phyloP scores from a whole-genome alignment of 2,888 invertebrate genomes.

The Caenorhabditis sp. region DNA sequence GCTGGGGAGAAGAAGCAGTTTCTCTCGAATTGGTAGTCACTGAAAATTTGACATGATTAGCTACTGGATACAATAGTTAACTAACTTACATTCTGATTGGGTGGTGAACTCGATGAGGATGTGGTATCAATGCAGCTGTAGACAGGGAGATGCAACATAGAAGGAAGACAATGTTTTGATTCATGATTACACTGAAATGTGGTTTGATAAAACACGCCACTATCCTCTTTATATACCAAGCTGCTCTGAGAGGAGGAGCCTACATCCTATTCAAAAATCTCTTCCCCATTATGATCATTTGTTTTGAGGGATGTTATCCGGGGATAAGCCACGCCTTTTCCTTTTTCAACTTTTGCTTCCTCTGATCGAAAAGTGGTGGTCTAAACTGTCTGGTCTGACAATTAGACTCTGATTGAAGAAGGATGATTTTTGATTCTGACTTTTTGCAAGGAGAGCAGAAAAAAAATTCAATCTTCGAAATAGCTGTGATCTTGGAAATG shows the following conservation, averaged over 20 bases:
- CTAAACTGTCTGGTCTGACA: constrained; percentile 19
- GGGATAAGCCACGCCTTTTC: constrained; percentile 46
- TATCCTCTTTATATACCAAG: constrained; percentile 1
- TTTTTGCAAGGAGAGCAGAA: background rate
- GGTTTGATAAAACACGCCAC: background rate
- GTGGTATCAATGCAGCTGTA: constrained; percentile 42
- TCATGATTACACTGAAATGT: constrained; percentile 16
- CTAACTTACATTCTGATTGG: constrained; percentile 46
- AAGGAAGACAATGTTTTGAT: constrained; percentile 3
- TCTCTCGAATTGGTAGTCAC: constrained; percentile 43
- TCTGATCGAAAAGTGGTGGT: constrained; percentile 7
- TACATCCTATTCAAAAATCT: constrained; percentile 1
- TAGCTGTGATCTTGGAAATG: background rate
- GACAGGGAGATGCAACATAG: constrained; percentile 9
- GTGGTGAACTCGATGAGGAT: constrained; percentile 40
- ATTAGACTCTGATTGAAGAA: background rate
- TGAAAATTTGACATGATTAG: no score
- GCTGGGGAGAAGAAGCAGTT: constrained; percentile 68
- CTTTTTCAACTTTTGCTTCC: constrained; percentile 2
- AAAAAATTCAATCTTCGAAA: background rate
- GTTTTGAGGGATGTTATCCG: constrained; percentile 14
- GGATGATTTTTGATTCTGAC: constrained; percentile 1
- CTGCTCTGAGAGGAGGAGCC: constrained; percentile 29
- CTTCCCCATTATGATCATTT: constrained; percentile 20
- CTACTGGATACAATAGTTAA: no score